Evolutionary conservation across 2,113 vertebrate genomes (phyloP).

Genomic region (Struthio camelus): DNA sequence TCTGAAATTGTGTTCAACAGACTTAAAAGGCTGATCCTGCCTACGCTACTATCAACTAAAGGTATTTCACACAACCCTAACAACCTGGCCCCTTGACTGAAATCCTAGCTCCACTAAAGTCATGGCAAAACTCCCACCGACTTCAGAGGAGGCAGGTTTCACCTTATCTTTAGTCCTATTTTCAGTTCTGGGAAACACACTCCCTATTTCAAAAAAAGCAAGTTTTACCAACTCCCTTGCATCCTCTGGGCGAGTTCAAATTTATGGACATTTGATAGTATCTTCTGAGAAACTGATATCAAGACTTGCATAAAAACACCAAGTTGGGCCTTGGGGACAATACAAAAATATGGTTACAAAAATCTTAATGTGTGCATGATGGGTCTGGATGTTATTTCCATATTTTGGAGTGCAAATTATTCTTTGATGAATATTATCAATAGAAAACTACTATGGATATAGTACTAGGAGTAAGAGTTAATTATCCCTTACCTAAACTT

Average conservation of each 20-base stretch:
- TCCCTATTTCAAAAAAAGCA: neutral
- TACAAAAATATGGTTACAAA: neutral
- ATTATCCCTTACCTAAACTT: conserved; percentile 37
- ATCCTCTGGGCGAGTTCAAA: neutral
- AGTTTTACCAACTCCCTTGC: neutral
- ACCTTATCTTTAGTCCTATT: neutral
- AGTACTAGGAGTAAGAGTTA: conserved; percentile 6
- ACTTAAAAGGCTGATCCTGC: neutral
- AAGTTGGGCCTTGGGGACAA: neutral
- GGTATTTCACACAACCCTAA: neutral
- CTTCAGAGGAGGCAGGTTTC: neutral
- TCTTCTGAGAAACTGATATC: neutral
- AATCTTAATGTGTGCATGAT: neutral
- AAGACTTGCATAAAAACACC: neutral
- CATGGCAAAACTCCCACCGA: neutral
- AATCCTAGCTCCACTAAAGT: neutral
- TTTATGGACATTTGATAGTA: neutral
- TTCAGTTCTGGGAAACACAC: conserved; percentile 27
- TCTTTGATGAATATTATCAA: conserved; percentile 7
- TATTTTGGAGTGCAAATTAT: neutral
- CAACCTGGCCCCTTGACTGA: accelerated
- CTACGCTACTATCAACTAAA: neutral
- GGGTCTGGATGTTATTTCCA: neutral
- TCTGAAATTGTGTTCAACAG: neutral
- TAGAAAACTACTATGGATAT: neutral